Base-by-base conservation (phyloP, 2,797 vertebrate genomes). In the Myotis daubentonii region DNA sequence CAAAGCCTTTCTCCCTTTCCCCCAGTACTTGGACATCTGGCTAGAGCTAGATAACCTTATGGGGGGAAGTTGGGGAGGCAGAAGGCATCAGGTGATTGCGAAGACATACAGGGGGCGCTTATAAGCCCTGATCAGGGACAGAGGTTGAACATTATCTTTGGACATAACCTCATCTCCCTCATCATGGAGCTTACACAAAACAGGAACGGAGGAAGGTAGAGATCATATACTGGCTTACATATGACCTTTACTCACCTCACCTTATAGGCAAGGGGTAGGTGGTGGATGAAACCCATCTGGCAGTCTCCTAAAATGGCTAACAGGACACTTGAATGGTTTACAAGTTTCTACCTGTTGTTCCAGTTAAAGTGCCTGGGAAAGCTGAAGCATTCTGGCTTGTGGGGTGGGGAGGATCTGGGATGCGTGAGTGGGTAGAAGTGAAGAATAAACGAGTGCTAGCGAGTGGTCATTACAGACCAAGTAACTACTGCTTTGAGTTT, bases 301-400 rank as follows among this genome's bases (percentile, higher is more conserved):
- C 25, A 41, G 19, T 89, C 20, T 85, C 47, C 91, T 91, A 55
- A 95, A 93, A 55, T 91, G 60, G 68, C 49, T 81, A 60, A 68
- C 66, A 60, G 57, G 72, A 93, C 11, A 47, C 19, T 86, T 87
- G 36, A 90, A 70, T 89, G 47, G 25, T 47, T 93, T 80, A 84
- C 53, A 94, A 51, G 44, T 95, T 95, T 97, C 44, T 95, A 60
- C 44, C n/a, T 92, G 38, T 83, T 83, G 38, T 93, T 80, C 83
- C 81, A 51, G 62, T 93, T 83, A 79, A 5, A 92, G 30, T 87
- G 93, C 28, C 75, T 97, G 66, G 76, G 70, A 93, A 97, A 82
- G 38, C 74, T 81, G 75, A 94, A 93, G 28, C 62, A 38, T 92
- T 87, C 70, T 81, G 51, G 55, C 70, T 90, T 92, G 57, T 9